Percentiles rank a stretch among this genome's conserved stretches.
Evolutionary conservation across 2,888 invertebrate species (phyloP).

Genomic region (Ethmia dodecea): DNA sequence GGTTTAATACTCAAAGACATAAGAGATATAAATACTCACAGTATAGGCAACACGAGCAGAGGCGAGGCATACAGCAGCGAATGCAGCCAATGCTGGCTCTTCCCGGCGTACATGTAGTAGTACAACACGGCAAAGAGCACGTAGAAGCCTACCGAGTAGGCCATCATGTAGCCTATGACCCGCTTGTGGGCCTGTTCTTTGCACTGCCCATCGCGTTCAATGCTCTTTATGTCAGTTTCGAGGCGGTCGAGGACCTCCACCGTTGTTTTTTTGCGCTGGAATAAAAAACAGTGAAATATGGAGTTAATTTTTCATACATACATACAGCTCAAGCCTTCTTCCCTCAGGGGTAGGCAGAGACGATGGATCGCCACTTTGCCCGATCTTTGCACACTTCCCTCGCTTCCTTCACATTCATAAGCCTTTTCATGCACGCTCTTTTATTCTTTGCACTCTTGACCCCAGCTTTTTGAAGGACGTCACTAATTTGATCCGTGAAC

Average conservation of each 20-base stretch:
- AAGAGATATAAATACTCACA: constrained; percentile 86
- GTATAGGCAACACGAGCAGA: constrained; percentile 86
- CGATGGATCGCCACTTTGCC: too few species aligned
- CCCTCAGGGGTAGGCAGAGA: too few species aligned
- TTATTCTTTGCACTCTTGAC: too few species aligned
- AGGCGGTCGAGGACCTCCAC: constrained; percentile 81
- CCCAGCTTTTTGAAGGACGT: too few species aligned
- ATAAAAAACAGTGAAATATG: too few species aligned
- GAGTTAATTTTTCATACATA: too few species aligned
- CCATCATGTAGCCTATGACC: constrained; percentile 87
- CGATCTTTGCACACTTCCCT: too few species aligned
- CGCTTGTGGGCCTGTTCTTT: constrained; percentile 90
- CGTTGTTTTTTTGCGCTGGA: constrained; percentile 68
- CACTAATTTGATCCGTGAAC: too few species aligned
- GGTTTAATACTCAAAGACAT: too few species aligned
- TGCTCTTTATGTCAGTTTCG: constrained; percentile 87
- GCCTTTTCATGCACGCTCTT: too few species aligned
- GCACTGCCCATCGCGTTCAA: constrained; percentile 87
- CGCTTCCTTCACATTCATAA: too few species aligned
- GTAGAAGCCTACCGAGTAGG: constrained; percentile 82
- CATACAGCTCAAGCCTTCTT: too few species aligned
- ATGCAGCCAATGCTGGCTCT: constrained; percentile 82
- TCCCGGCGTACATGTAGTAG: constrained; percentile 89
- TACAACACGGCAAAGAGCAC: constrained; percentile 84
- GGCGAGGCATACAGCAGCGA: constrained; percentile 87